Base-by-base conservation (phyloP, 2,797 vertebrate genomes). In the Malacoctenus gilli region DNA sequence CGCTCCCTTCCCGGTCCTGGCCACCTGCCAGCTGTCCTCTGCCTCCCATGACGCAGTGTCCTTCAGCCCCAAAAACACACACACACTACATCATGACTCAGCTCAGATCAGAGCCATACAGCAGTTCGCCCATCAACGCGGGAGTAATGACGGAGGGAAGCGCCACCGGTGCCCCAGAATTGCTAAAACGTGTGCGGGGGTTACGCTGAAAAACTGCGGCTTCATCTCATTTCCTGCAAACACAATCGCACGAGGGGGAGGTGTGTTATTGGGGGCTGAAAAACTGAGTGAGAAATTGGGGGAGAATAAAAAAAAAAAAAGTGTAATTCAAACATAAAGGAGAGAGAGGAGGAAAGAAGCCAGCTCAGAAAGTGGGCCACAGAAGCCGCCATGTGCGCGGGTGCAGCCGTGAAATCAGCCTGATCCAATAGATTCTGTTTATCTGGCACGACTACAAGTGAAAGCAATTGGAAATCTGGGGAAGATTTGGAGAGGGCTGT, bases 351-450 rank as follows among this genome's bases (percentile, higher is more conserved):
- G 64, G 50, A 52, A 50, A 46, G 23, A 4, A 31, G 57, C 72
- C 43, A 62, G 77, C 78, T 77, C 65, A 67, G 68, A 89, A 88
- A 89, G 74, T 89, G 85, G 86, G 89, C 84, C 87, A 89, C 84
- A 84, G 84, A 89, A 86, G 87, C 77, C 2, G 83, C 85, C 87
- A 88, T 90, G 87, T 91, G 89, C 85, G 81, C 86, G 84, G 85
- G 87, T 75, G 79, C 85, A 87, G 89, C 84, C 86, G 83, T 87
- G 87, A 91, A 90, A 90, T 91, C 82, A 79, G 84, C 82, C 87
- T 86, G 88, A 91, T 93, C 91, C 88, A 88, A 87, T 91, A 89
- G 89, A 92, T 91, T 91, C 80, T 89, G 90, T 91, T 89, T 89
- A 85, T 91, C 90, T 91, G 90, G 90, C 91, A 85, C 74, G 30